Percentiles rank a stretch among this genome's conserved stretches.
Evolutionary conservation across 64 coral and sea anemone genomes (phyloP).

Genomic region (Montipora capricornis): DNA sequence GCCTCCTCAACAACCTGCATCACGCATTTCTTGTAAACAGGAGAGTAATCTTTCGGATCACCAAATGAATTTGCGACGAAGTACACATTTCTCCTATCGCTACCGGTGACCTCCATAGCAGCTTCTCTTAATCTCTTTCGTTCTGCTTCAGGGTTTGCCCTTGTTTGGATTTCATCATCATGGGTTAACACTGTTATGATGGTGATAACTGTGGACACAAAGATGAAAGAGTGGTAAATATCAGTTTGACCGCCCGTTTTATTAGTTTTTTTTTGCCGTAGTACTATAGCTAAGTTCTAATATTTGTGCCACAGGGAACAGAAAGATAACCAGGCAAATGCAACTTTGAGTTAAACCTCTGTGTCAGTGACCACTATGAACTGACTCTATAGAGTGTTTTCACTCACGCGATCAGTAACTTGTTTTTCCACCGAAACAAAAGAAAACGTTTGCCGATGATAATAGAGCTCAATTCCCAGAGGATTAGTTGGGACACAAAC

Average conservation of each 20-base stretch:
- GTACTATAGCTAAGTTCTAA: too few species aligned
- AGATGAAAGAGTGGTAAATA: neutral
- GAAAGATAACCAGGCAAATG: too few species aligned
- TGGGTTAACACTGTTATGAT: constrained; percentile 54
- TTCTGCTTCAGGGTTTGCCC: neutral
- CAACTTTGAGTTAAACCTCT: too few species aligned
- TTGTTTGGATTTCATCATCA: constrained; percentile 35
- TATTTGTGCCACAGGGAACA: too few species aligned
- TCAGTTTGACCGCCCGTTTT: neutral
- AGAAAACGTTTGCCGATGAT: too few species aligned
- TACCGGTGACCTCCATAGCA: constrained; percentile 34
- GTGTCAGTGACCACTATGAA: too few species aligned
- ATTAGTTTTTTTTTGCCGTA: too few species aligned
- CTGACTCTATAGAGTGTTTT: too few species aligned
- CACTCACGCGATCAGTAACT: too few species aligned
- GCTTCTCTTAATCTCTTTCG: constrained; percentile 14
- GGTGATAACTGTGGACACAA: constrained; percentile 4
- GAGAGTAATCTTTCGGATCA: constrained; percentile 11
- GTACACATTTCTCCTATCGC: constrained; percentile 39
- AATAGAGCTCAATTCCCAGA: too few species aligned
- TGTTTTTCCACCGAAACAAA: too few species aligned
- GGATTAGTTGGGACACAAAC: too few species aligned
- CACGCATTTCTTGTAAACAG: constrained; percentile 39
- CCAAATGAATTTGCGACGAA: constrained; percentile 56
- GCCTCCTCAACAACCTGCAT: constrained; percentile 37